Evolutionary conservation across 2,113 vertebrate species (phyloP).

Genomic region (Ellobius talpinus): DNA sequence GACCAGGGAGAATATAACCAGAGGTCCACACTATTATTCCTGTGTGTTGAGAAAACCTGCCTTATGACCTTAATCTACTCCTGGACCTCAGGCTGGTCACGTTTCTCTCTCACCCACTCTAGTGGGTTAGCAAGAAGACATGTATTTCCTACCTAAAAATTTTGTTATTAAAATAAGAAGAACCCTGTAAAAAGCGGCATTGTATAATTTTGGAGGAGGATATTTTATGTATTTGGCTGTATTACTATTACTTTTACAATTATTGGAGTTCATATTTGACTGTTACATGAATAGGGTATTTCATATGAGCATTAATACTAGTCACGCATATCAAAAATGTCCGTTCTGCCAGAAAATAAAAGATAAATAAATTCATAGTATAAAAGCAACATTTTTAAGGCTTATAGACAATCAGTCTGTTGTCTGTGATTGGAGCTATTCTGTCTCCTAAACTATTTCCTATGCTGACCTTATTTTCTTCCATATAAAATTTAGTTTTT

Average conservation of each 20-base stretch:
- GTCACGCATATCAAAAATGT: too few relatives aligned
- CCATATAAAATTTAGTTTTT: background rate
- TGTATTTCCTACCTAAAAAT: background rate
- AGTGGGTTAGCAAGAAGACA: background rate
- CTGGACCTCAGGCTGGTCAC: background rate
- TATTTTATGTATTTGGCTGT: background rate
- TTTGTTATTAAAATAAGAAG: accelerated
- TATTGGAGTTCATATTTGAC: background rate
- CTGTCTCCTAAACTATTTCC: background rate
- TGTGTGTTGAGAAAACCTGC: background rate
- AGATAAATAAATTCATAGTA: background rate
- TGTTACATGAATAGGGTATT: background rate
- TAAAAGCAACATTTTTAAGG: background rate
- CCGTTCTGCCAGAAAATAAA: background rate
- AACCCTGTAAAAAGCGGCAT: background rate
- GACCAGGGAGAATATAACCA: too few relatives aligned
- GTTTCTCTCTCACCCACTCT: background rate
- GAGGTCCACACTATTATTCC: background rate
- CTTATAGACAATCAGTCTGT: background rate
- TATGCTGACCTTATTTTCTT: background rate
- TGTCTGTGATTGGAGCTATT: background rate
- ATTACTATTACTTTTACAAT: background rate
- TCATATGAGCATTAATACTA: background rate
- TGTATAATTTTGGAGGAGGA: too few relatives aligned
- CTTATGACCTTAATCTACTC: background rate